Evolutionary conservation across 2,888 invertebrate genomes (phyloP), one percentile per base, ranked within the genome.

Genomic region (Catocala fraxini): DNA sequence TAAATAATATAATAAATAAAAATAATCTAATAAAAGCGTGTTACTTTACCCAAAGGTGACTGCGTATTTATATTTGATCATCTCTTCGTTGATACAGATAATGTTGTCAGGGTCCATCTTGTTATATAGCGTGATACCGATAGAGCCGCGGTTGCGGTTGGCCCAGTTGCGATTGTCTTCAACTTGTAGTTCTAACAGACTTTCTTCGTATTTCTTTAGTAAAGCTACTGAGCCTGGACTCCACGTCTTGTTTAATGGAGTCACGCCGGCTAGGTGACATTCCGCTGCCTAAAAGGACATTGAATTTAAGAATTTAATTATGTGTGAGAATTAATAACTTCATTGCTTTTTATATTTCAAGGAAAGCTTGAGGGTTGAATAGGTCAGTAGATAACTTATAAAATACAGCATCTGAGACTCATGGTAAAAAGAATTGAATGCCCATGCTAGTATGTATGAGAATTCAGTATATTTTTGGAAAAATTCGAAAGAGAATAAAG

Each of bases 41-140:
- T 42, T 35, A n/a, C 9, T 82, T 79, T 77, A 93, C 94, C 93
- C 93, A 68, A 92, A 87, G 0, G 85, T 78, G 45, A 92, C 83
- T 1, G 93, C 94, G 63, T 85, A 91, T 74, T 91, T 93, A 73
- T 88, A 70, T 56, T 86, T 88, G 57, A 92, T 86, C 93, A 93
- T 91, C 66, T 89, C 85, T 6, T 83, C 79, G 73, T 94, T 94
- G 71, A 94, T 70, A 68, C 92, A 92, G 9, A 89, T 60, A 5
- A 70, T 48, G 45, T 86, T 74, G 0, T 90, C 89, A 0, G 74
- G 70, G 41, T 88, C 86, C 0, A 74, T 57, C 11, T 77, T 81
- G 68, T 89, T 86, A 64, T 85, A 87, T 0, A 94, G 83, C 0
- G 86, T 85, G 46, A 92, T 90, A 5, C 89, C 89, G n/a, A 91